Conservation (phyloP, 2,113 vertebrate genomes). For the Phocoena phocoena region DNA sequence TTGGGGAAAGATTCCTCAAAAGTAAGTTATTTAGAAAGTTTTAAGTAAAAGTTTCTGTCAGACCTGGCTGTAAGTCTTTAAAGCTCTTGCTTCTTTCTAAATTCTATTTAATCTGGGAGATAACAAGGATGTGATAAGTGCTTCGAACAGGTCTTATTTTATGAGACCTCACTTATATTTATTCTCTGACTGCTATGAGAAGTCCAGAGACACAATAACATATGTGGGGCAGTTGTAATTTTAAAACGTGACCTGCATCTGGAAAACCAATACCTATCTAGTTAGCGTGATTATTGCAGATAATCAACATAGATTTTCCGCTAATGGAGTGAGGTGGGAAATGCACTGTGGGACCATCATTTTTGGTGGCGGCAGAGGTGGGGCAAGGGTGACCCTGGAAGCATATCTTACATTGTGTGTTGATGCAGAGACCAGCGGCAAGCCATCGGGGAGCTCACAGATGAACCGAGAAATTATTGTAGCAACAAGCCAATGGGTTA, state of each 20-base stretch:
- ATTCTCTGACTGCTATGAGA: not conserved
- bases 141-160: not conserved
- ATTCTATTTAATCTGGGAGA: not conserved
- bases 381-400: not conserved
- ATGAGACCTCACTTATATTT: not conserved
- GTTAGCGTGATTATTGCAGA: not conserved
- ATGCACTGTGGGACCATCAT: no score
- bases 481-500: accelerated
- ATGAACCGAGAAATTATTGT: accelerated
- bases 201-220: not conserved
- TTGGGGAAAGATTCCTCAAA: not conserved
- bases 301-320: not conserved
- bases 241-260: not conserved
- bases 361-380: not conserved
- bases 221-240: accelerated
- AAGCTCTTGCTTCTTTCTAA: not conserved
- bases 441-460: not conserved
- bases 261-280: not conserved
- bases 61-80: not conserved
- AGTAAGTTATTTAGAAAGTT: not conserved
- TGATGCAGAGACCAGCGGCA: not conserved
- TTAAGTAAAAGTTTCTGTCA: not conserved
- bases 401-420: not conserved
- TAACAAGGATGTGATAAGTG: not conserved
- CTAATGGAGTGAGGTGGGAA: not conserved